Evolutionary conservation across 1,140 invertebrate species (phyloP).

Genomic region (Cydia amplana): DNA sequence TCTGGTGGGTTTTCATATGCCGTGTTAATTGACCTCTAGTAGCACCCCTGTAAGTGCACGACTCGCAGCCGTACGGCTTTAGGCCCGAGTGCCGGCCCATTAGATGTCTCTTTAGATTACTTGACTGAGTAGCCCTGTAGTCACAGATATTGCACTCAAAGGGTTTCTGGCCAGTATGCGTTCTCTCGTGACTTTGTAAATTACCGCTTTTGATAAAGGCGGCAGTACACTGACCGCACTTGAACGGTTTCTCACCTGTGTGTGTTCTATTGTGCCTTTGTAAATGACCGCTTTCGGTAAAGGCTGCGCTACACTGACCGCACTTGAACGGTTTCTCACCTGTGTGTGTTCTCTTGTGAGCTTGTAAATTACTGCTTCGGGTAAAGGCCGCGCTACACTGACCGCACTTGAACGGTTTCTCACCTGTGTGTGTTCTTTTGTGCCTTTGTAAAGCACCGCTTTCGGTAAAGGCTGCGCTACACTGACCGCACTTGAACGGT

Average conservation of each 20-base stretch:
- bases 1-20: too few species aligned
- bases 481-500: neutral
- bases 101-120: too few species aligned
- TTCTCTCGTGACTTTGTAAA: neutral
- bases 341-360: neutral
- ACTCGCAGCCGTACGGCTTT: too few species aligned
- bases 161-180: neutral
- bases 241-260: slow-evolving; percentile 1
- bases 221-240: neutral
- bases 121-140: too few species aligned
- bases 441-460: neutral
- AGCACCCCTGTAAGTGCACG: too few species aligned
- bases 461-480: neutral
- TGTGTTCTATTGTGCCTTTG: neutral
- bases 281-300: neutral
- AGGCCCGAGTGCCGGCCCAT: too few species aligned
- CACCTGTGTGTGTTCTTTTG: neutral
- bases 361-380: neutral
- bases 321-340: neutral
- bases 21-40: too few species aligned
- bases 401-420: neutral
- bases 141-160: slow-evolving; percentile 29
- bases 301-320: neutral
- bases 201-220: neutral
- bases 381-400: neutral